A percentile compares a stretch with the other conserved stretches of the same genome.
Evolutionary conservation across 1,140 invertebrate genomes (phyloP).

Genomic region (Drosophila equinoxialis): DNA sequence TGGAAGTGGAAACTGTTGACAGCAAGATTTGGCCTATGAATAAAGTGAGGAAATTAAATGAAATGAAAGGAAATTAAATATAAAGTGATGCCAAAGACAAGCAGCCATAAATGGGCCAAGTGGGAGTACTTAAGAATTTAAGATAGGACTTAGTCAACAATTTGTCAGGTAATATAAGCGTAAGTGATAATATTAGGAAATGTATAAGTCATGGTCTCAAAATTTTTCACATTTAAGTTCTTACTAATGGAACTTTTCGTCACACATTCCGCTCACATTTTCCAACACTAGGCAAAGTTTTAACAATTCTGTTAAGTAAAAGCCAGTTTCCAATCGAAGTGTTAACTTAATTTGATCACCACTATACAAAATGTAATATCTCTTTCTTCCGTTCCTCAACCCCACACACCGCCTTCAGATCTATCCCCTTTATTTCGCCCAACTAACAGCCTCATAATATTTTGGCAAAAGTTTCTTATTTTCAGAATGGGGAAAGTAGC

Average conservation of each 20-base stretch:
- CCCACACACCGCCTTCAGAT: background rate
- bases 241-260: too few species aligned
- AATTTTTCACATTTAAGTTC: too few species aligned
- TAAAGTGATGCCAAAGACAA: background rate
- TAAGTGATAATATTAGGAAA: too few species aligned
- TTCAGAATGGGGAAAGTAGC: conserved; percentile 21
- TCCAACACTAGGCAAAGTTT: background rate
- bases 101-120: background rate
- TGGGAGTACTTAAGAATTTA: background rate
- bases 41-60: conserved; percentile 35
- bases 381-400: conserved; percentile 8
- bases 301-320: conserved; percentile 38
- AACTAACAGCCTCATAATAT: conserved; percentile 61
- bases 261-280: background rate
- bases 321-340: conserved; percentile 58
- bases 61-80: conserved; percentile 20
- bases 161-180: too few species aligned
- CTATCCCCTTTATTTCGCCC: background rate
- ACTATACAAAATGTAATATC: conserved; percentile 4
- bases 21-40: conserved; percentile 44
- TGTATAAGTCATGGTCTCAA: too few species aligned
- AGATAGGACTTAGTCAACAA: too few species aligned
- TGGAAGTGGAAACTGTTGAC: conserved; percentile 41
- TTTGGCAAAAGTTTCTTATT: conserved; percentile 58
- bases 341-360: conserved; percentile 47